A percentile compares a stretch with the other conserved stretches of the same genome.
phyloP scores from a whole-genome alignment of 2,113 vertebrate species.

The Capra hircus region DNA sequence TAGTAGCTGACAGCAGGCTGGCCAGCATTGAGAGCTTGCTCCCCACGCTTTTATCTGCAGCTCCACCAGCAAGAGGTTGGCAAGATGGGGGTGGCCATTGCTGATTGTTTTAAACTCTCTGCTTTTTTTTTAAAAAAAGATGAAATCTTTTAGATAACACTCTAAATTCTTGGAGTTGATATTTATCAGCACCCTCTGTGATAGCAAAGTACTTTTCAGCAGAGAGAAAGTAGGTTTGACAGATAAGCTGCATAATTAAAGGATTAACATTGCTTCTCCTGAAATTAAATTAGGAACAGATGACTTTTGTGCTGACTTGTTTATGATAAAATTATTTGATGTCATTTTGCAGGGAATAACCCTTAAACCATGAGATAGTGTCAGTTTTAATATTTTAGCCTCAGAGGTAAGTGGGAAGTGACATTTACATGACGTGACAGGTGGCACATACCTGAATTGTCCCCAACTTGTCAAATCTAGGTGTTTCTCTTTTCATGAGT shows the following conservation, averaged over 20 bases:
- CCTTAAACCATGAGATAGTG: conserved; percentile 5
- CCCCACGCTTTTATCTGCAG: background rate
- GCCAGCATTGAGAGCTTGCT: background rate
- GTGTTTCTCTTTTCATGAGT: background rate
- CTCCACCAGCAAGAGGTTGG: background rate
- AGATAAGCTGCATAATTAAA: conserved; percentile 79
- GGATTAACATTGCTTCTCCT: conserved; percentile 76
- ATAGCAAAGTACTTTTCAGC: conserved; percentile 59
- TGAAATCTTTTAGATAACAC: background rate
- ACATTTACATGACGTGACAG: background rate
- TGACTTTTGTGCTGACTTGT: conserved; percentile 66
- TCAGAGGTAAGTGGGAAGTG: conserved; percentile 22
- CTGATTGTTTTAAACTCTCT: background rate
- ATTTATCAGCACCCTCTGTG: conserved; percentile 60
- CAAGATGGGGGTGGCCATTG: background rate
- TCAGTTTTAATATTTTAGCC: conserved; percentile 36
- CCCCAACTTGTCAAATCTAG: conserved; percentile 22
- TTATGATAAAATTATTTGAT: conserved; percentile 62
- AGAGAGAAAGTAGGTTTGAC: conserved; percentile 72
- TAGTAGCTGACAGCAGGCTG: background rate
- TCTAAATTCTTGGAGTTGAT: conserved; percentile 3
- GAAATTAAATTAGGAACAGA: conserved; percentile 69
- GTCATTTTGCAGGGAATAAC: conserved; percentile 53
- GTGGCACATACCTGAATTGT: conserved; percentile 49
- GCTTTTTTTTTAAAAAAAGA: background rate